These are phyloP conservation scores for Brachypteracias leptosomus DNA, from an alignment of 2,113 vertebrate species.

Conservation along the genomic window DNA sequence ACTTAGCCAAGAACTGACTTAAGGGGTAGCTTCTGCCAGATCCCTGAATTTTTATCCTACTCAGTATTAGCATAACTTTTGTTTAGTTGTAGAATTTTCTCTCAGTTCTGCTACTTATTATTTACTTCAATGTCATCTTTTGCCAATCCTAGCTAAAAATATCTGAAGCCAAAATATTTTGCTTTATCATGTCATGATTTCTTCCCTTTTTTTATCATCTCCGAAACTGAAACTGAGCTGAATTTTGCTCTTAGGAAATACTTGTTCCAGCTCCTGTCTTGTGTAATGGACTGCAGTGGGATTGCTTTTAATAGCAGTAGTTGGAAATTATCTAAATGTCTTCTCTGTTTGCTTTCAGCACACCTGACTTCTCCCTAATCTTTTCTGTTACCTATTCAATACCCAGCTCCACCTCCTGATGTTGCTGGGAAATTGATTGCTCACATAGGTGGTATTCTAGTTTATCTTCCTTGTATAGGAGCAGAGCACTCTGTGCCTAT, in stretches of 20 bases:
- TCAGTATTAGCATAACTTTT: conserved; percentile 15
- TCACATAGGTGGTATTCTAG: not conserved
- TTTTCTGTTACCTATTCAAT: conserved; percentile 3
- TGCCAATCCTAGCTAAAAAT: conserved; percentile 41
- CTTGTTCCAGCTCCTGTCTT: not conserved
- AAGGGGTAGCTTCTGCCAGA: not conserved
- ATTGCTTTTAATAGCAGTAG: not conserved
- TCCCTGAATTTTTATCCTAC: not conserved
- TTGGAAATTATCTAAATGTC: not conserved
- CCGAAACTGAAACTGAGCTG: too few relatives aligned
- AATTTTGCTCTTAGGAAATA: not conserved
- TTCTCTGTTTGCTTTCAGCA: not conserved
- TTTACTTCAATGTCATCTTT: not conserved
- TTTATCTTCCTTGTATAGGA: not conserved
- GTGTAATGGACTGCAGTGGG: not conserved
- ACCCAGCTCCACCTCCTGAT: not conserved
- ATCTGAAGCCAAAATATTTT: conserved; percentile 37
- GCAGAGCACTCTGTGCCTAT: not conserved
- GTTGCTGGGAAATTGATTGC: conserved; percentile 25
- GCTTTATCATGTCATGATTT: not conserved
- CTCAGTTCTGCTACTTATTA: conserved; percentile 9
- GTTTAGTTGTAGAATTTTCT: not conserved
- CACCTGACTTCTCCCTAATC: not conserved
- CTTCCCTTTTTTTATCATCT: not conserved
- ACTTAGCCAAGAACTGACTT: not conserved